phyloP scores from a whole-genome alignment of 2,113 vertebrate genomes.

The Carlito syrichta region DNA sequence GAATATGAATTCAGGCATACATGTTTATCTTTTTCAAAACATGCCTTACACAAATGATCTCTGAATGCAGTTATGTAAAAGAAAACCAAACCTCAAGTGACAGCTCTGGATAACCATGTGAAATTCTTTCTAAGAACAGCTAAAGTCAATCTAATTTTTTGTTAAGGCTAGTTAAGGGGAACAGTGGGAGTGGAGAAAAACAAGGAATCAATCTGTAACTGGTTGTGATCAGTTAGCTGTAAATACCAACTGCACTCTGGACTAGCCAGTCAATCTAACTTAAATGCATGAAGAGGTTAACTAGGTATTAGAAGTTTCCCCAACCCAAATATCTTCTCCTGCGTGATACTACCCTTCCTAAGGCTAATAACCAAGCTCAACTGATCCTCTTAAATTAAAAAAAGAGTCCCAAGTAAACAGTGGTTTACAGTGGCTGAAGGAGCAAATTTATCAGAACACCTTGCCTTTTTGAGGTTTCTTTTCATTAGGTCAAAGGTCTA shows the following conservation, averaged over 20 bases:
- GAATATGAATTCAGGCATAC: constrained; percentile 93
- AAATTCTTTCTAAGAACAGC: constrained; percentile 76
- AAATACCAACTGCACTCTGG: no score
- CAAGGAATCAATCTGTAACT: no score
- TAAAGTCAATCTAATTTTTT: constrained; percentile 57
- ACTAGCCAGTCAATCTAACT: constrained; percentile 57
- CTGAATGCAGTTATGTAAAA: constrained; percentile 75
- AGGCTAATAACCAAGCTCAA: not conserved
- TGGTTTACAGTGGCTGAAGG: no score
- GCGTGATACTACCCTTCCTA: constrained; percentile 12
- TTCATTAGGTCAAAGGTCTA: not conserved
- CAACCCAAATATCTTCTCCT: not conserved
- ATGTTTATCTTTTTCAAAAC: constrained; percentile 67
- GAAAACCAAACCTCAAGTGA: constrained; percentile 71
- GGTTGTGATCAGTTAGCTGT: no score
- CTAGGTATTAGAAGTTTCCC: constrained; percentile 65
- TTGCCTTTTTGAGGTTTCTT: not conserved
- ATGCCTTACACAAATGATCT: constrained; percentile 61
- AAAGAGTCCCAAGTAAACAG: no score
- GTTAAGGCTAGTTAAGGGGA: no score
- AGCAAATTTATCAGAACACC: not conserved
- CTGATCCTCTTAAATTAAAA: constrained; percentile 19
- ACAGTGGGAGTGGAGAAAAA: no score
- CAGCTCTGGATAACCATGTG: constrained; percentile 59
- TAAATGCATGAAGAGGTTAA: not conserved